phyloP scores from a whole-genome alignment of 2,888 invertebrate species.

The Pollenia amentaria region DNA sequence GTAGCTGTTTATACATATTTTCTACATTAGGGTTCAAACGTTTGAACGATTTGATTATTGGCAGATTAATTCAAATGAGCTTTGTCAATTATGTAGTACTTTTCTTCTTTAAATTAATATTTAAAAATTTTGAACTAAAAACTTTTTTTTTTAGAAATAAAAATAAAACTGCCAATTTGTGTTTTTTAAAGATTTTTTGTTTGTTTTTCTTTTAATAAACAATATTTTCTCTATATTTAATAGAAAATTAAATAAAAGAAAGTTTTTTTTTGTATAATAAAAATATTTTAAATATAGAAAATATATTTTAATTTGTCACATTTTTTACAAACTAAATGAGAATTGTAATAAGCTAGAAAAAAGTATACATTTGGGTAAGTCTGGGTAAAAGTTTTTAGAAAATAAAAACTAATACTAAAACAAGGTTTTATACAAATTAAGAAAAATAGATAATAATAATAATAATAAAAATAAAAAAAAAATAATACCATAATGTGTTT shows the following conservation, averaged over 20 bases:
- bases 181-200: conserved; percentile 37
- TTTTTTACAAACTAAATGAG: conserved; percentile 60
- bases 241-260: conserved; percentile 54
- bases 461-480: conserved; percentile 32
- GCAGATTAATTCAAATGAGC: too few relatives aligned
- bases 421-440: conserved; percentile 28
- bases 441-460: conserved; percentile 26
- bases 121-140: background rate
- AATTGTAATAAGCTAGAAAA: conserved; percentile 50
- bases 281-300: conserved; percentile 31
- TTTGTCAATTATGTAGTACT: conserved; percentile 8
- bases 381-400: background rate
- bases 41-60: too few relatives aligned
- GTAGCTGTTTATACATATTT: too few relatives aligned
- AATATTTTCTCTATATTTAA: conserved; percentile 60
- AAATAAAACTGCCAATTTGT: conserved; percentile 63
- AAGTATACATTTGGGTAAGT: conserved; percentile 48
- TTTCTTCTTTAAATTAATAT: background rate
- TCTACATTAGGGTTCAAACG: too few relatives aligned
- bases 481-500: conserved; percentile 64
- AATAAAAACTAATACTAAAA: conserved; percentile 6
- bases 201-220: conserved; percentile 60
- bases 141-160: background rate
- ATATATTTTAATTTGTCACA: conserved; percentile 9
- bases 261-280: conserved; percentile 40